Base-by-base conservation (phyloP, 2,113 vertebrate genomes). In the Ochotona princeps region DNA sequence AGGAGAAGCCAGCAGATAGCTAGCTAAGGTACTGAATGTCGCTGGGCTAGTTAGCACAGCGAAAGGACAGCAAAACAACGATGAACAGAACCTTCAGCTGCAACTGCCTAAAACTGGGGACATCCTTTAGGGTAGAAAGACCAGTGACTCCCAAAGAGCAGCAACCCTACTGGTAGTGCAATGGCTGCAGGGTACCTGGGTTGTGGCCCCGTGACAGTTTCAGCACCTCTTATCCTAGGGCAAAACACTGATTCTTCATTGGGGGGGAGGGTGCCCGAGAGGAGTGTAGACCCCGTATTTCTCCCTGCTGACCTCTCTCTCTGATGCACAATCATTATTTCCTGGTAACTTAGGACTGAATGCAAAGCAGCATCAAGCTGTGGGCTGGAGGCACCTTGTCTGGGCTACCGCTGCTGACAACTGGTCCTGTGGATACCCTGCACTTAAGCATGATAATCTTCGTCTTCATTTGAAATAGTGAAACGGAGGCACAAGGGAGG, bases 1-100 rank as follows among this genome's bases (percentile, higher is more conserved):
- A 70, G 11, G 5, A 83, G 91, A 92, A 72, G 26, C 75, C 66
- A 54, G 65, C 60, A n/a, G 89, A 5, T 8, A 67, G 92, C 96
- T 94, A 88, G 95, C 96, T 88, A 80, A 87, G 81, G 96, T 92
- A 11, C 35, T 90, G 95, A 96, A 38, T 1, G 1, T 47, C 1
- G 15, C 28, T 0, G 28, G 51, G 63, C 67, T 69, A 69, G 38
- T 3, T 3, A 0, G 54, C 38, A 44, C 38, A 44, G 38, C 38
- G 38, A 44, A 44, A 44, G 57, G 66, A 90, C 57, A 25, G 79
- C 49, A 49, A 20, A 38, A 25, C 2, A 26, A 76, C 54, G 30
- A 23, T 70, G 2, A 25, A n/a, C 0, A 0, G 11, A 83, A 57
- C 76, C 83, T 93, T 61, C 10, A 9, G 51, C 63, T 32, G 74